Base-by-base conservation (phyloP, 2,888 invertebrate genomes). In the Osmoderma eremita region DNA sequence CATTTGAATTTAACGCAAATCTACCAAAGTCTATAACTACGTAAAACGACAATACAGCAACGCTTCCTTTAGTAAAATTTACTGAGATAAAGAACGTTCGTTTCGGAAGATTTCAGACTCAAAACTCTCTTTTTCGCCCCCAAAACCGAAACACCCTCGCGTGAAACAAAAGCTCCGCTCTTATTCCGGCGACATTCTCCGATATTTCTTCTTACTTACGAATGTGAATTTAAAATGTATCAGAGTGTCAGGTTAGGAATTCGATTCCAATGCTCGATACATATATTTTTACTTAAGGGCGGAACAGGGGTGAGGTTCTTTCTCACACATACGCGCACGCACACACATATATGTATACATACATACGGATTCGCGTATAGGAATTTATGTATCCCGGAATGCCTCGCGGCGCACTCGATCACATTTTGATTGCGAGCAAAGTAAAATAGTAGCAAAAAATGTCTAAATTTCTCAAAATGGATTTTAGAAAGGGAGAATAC, bases 281-380 rank as follows among this genome's bases (percentile, higher is more conserved):
- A 82, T 79, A 82, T 81, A 82, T 82, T 82, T 81, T 81, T 82
- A 82, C 82, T 82, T 82, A 82, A 80, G 80, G 78, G 79, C 75
- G 77, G 77, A 77, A 76, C 78, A 72, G 75, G 75, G 76, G 76
- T 72, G 75, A 73, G 72, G 73, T 75, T 75, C 76, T 74, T 75
- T 74, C 76, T 76, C 65, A 38, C 53, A 10, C 36, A 20, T 17
- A 30, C 3, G 30, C 8, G 10, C 30, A 30, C 30, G 10, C 30
- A 5, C 30, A 5, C 30, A 30, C 30, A 30, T 10, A 30, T 10
- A 30, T 30, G 38, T 20, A 53, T 13, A 53, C 18, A 53, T 30
- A 53, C 38, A 53, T 15, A 53, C 38, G 41, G 56, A 54, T 58
- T 51, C 50, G 54, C 62, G 45, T 80, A 81, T 80, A 74, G 80